Evolutionary conservation across 2,888 invertebrate species (phyloP).

Genomic region (Panopea generosa): DNA sequence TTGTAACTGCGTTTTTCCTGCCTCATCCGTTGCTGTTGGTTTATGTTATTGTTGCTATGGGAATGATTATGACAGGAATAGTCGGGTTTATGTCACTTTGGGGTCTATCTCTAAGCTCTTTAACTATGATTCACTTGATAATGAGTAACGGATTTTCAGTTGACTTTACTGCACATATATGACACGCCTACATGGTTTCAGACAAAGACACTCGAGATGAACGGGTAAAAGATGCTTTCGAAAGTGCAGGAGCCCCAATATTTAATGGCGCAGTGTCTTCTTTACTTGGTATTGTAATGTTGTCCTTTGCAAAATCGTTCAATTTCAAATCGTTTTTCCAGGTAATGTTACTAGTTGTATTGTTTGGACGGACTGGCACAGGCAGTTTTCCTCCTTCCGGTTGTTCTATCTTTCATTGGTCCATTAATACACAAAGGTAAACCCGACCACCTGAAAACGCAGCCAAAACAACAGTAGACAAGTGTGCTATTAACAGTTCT

Average conservation of each 20-base stretch:
- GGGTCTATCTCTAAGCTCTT: constrained; percentile 75
- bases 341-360: constrained; percentile 71
- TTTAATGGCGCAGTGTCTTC: constrained; percentile 74
- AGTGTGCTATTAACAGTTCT: constrained; percentile 40
- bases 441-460: constrained; percentile 78
- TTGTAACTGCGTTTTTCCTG: constrained; percentile 78
- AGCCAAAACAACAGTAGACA: constrained; percentile 60
- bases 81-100: constrained; percentile 78
- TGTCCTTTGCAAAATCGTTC: constrained; percentile 67
- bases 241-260: constrained; percentile 70
- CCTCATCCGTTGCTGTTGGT: constrained; percentile 77
- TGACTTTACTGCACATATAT: constrained; percentile 76
- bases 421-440: constrained; percentile 53
- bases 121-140: constrained; percentile 81
- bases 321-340: constrained; percentile 74
- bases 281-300: constrained; percentile 66
- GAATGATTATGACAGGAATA: constrained; percentile 77
- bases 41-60: constrained; percentile 74
- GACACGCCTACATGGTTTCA: constrained; percentile 70
- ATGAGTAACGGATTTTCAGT: constrained; percentile 81
- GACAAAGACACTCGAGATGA: constrained; percentile 31
- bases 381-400: constrained; percentile 70
- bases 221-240: constrained; percentile 57
- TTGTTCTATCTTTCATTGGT: constrained; percentile 63
- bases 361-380: constrained; percentile 69